phyloP scores from a whole-genome alignment of 92 coral and sea anemone species.

The Montipora capitata region DNA sequence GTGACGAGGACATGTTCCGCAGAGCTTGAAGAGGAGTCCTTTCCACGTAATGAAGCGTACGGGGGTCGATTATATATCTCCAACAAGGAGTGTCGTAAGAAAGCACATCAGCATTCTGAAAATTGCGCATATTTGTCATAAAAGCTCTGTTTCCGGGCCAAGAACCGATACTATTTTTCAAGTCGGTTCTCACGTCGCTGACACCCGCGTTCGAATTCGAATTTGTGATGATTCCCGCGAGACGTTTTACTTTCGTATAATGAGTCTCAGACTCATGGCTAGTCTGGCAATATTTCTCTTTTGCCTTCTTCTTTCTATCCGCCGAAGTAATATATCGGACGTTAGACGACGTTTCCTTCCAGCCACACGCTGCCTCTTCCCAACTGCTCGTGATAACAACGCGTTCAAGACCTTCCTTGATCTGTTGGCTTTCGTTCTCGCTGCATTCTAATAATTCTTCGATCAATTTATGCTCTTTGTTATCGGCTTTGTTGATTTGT shows the following conservation, averaged over 20 bases:
- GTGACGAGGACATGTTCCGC: conserved; percentile 62
- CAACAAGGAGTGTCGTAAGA: conserved; percentile 98
- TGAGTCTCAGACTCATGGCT: conserved; percentile 86
- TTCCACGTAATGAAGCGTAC: conserved; percentile 80
- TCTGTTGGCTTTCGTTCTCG: conserved; percentile 34
- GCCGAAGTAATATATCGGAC: conserved; percentile 73
- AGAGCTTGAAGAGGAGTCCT: conserved; percentile 82
- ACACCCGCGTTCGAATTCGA: conserved; percentile 69
- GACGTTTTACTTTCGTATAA: conserved; percentile 84
- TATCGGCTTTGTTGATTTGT: background rate
- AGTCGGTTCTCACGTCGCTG: conserved; percentile 31
- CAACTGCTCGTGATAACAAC: conserved; percentile 77
- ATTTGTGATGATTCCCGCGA: conserved; percentile 85
- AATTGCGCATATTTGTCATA: conserved; percentile 69
- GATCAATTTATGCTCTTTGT: conserved; percentile 20
- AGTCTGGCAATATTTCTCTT: conserved; percentile 73
- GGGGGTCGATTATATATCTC: conserved; percentile 96
- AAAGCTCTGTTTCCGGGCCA: conserved; percentile 41
- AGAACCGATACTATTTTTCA: conserved; percentile 40
- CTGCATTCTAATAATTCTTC: conserved; percentile 41
- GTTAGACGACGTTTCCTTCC: conserved; percentile 83
- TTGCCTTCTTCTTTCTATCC: conserved; percentile 84
- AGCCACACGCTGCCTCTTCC: conserved; percentile 89
- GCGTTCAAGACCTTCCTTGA: conserved; percentile 65
- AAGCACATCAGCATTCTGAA: conserved; percentile 89